phyloP scores from a whole-genome alignment of 2,113 vertebrate genomes.

The Oryzias curvinotus region DNA sequence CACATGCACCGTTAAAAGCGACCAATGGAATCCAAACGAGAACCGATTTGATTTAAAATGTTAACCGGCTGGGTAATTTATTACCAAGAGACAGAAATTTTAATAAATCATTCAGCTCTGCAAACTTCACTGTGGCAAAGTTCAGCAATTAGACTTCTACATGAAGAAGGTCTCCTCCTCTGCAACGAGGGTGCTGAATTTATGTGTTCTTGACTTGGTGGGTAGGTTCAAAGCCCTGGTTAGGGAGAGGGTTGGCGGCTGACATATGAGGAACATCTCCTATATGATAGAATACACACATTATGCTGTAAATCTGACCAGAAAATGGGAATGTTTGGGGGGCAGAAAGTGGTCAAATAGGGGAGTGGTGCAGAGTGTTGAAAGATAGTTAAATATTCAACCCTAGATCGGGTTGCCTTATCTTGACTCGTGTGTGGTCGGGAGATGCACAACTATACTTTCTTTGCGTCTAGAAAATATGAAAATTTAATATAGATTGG shows the following conservation, averaged over 20 bases:
- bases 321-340: conserved; percentile 49
- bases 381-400: conserved; percentile 69
- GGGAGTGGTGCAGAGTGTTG: conserved; percentile 49
- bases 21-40: conserved; percentile 75
- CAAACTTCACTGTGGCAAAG: conserved; percentile 94
- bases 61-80: conserved; percentile 87
- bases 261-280: conserved; percentile 69
- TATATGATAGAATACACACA: conserved; percentile 71
- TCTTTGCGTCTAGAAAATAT: conserved; percentile 18
- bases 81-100: conserved; percentile 84
- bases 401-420: conserved; percentile 47
- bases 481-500: conserved; percentile 19
- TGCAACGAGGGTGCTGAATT: conserved; percentile 83
- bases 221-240: conserved; percentile 68
- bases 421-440: conserved; percentile 50
- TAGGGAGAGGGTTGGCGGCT: conserved; percentile 55
- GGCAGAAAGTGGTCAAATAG: conserved; percentile 56
- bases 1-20: conserved; percentile 37
- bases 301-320: conserved; percentile 72
- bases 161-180: conserved; percentile 80
- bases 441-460: neutral
- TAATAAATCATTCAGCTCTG: conserved; percentile 96
- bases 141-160: conserved; percentile 96
- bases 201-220: conserved; percentile 84
- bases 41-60: conserved; percentile 79